Evolutionary conservation across 2,797 vertebrate genomes (phyloP).

Genomic region (Potorous gilbertii): DNA sequence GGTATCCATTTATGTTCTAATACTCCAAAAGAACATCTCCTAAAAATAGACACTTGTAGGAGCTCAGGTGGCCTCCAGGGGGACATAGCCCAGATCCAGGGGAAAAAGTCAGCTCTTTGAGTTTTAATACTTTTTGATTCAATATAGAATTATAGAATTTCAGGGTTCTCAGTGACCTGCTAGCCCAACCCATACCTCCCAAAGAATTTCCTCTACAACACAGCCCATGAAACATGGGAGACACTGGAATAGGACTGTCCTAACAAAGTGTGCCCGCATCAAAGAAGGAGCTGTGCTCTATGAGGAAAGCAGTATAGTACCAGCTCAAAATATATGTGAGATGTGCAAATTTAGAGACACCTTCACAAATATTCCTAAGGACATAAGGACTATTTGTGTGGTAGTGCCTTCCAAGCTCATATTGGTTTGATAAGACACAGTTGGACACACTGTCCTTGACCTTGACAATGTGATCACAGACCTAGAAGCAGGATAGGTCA

Average conservation of each 20-base stretch:
- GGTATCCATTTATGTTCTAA: constrained; percentile 65
- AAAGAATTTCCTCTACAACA: background rate
- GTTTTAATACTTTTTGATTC: background rate
- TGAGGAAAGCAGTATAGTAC: background rate
- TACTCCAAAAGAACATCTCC: constrained; percentile 60
- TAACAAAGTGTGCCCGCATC: background rate
- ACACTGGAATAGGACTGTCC: background rate
- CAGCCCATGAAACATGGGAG: background rate
- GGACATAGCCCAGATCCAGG: background rate
- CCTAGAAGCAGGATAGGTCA: no score
- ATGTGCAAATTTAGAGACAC: background rate
- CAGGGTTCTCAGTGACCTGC: background rate
- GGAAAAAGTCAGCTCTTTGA: background rate
- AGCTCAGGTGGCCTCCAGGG: background rate
- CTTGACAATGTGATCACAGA: no score
- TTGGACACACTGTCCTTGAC: no score
- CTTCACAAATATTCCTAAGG: background rate
- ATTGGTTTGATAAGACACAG: background rate
- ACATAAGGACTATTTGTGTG: background rate
- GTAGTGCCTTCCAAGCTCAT: background rate
- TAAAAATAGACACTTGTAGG: background rate
- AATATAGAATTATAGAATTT: background rate
- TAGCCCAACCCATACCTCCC: background rate
- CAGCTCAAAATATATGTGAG: background rate
- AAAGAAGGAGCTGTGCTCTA: background rate